Evolutionary conservation across 2,797 vertebrate species (phyloP).

Genomic region (Hapalemur alaotrensis): DNA sequence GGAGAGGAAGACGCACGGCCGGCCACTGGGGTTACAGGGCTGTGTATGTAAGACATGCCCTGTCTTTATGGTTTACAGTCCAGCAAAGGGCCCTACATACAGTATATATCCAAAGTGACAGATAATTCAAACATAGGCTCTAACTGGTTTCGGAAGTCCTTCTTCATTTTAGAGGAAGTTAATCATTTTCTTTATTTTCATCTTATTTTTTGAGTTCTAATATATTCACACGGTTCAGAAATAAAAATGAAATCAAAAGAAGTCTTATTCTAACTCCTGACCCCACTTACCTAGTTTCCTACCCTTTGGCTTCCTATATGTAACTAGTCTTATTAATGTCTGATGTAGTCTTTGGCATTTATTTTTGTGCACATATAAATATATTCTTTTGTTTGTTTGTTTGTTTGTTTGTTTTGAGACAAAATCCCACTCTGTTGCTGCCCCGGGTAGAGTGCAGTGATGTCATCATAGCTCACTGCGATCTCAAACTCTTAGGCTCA

Average conservation of each 20-base stretch:
- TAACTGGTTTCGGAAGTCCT: background rate
- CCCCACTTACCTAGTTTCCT: background rate
- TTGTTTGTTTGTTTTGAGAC: too few relatives aligned
- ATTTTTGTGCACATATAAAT: background rate
- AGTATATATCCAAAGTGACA: background rate
- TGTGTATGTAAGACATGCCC: background rate
- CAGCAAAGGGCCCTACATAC: background rate
- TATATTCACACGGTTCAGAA: conserved; percentile 15
- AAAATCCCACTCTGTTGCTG: too few relatives aligned
- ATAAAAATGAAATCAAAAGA: background rate
- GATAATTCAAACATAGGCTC: background rate
- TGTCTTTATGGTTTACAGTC: background rate
- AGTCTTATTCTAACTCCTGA: background rate
- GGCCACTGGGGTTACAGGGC: background rate
- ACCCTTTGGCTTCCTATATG: background rate
- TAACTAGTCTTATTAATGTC: background rate
- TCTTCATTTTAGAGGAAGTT: background rate
- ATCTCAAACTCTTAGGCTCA: too few relatives aligned
- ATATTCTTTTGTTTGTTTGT: background rate
- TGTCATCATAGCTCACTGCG: too few relatives aligned
- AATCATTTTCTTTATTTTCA: conserved; percentile 6
- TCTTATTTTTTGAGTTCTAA: background rate
- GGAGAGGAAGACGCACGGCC: background rate
- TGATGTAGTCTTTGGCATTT: background rate
- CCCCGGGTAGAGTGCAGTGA: too few relatives aligned